phyloP scores from a whole-genome alignment of 2,797 vertebrate species.

The Dallia pectoralis region DNA sequence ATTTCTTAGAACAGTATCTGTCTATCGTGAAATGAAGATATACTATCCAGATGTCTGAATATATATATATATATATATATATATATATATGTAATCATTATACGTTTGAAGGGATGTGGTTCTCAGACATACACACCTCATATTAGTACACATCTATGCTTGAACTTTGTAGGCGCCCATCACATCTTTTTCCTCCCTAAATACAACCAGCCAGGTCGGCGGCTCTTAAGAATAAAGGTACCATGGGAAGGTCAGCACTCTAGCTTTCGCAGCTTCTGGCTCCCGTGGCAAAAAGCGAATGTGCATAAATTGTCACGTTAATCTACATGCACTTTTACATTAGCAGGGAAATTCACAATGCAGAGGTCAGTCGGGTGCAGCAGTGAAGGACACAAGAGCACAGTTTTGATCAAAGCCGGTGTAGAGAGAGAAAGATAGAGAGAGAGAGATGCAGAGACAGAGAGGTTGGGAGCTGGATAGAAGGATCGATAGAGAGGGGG shows the following conservation, averaged over 20 bases:
- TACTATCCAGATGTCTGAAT: too few species aligned
- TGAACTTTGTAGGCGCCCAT: background rate
- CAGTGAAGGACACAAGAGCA: slow-evolving; percentile 65
- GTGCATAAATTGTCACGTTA: slow-evolving; percentile 71
- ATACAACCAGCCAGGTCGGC: background rate
- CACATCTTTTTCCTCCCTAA: slow-evolving; percentile 26
- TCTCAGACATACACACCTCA: background rate
- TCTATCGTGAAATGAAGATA: too few species aligned
- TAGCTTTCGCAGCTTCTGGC: slow-evolving; percentile 64
- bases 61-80: too few species aligned
- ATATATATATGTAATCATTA: background rate
- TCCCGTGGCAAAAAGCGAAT: slow-evolving; percentile 65
- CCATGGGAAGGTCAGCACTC: slow-evolving; percentile 62
- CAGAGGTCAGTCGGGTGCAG: slow-evolving; percentile 58
- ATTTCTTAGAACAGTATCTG: too few species aligned
- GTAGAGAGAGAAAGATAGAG: slow-evolving; percentile 37
- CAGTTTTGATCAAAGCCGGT: slow-evolving; percentile 66
- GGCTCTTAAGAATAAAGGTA: slow-evolving; percentile 29
- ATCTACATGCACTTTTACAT: slow-evolving; percentile 73
- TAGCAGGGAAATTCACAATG: slow-evolving; percentile 61
- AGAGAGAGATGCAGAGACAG: slow-evolving; percentile 32
- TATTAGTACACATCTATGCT: background rate
- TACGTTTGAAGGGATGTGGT: background rate
- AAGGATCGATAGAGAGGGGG: slow-evolving; percentile 13
- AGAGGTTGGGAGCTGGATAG: slow-evolving; percentile 7